Conservation (phyloP, 2,113 vertebrate species). For the Lamprotornis superbus region DNA sequence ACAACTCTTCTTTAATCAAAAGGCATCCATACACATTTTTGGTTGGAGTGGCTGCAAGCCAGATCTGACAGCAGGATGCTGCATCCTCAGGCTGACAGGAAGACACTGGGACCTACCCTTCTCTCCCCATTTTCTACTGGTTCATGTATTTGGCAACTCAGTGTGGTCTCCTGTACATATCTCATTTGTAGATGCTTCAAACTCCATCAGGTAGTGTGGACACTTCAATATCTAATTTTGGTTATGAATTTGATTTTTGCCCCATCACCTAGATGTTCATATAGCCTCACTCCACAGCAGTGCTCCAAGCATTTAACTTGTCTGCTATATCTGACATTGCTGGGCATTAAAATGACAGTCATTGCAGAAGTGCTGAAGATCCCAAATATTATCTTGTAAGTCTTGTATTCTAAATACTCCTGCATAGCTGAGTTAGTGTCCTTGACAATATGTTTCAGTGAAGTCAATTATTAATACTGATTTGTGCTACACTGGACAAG, state of each 20-base stretch:
- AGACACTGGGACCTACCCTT: not conserved
- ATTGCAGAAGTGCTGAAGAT: not conserved
- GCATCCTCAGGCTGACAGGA: not conserved
- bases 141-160: not conserved
- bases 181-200: not conserved
- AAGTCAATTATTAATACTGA: not conserved
- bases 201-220: not conserved
- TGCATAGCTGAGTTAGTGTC: not conserved
- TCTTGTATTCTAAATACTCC: not conserved
- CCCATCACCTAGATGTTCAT: not conserved
- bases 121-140: not conserved
- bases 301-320: not conserved
- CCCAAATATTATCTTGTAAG: not conserved
- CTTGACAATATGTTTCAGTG: not conserved
- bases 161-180: not conserved
- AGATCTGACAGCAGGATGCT: not conserved
- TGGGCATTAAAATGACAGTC: not conserved
- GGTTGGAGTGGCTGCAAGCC: not conserved
- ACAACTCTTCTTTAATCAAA: not conserved
- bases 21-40: not conserved
- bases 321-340: not conserved
- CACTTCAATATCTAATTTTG: not conserved
- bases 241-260: not conserved
- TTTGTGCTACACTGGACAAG: not conserved
- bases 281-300: not conserved